Base-by-base conservation (phyloP, 2,888 invertebrate species). In the Drosophila infuscata region DNA sequence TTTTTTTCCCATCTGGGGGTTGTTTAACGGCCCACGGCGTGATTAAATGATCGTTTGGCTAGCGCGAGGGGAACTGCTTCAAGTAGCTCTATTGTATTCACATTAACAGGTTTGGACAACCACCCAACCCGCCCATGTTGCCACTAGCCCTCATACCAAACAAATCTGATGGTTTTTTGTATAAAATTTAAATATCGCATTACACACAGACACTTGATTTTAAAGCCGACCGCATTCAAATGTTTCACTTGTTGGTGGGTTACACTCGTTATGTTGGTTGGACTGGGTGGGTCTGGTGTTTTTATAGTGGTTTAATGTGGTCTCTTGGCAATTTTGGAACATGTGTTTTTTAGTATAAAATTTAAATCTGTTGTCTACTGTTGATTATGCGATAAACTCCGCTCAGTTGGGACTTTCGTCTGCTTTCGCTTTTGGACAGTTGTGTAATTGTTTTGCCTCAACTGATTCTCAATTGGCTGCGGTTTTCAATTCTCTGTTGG, bases 121-220 rank as follows among this genome's bases (percentile, higher is more conserved):
- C 56, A 56, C 25, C 56, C 56, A 77, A 76, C 74, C 77, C 83
- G 79, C 71, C 72, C 81, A 77, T 38, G 59, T 46, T 46, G 29
- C 52, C 49, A 75, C 49, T 12, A 38, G 25, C 65, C 60, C 66
- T 59, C 63, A 60, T 53, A 38, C 67, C 38, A 61, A 61, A 59
- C 70, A 68, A 72, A 76, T 83, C 71, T 56, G 57, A 29, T 56
- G 63, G 20, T 25, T 25, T 79, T 75, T 67, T 62, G 51, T 66
- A 46, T 38, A 20, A 82, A 88, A 90, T 87, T 87, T 86, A 87
- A 89, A 87, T 87, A 87, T 87, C 87, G 90, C 89, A 87, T 87
- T 87, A 87, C 87, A 80, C 52, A 74, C 89, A 83, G 82, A 66
- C 90, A 87, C 89, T 87, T 87, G 87, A 81, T 76, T 90, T 84